Evolutionary conservation across 2,888 invertebrate species (phyloP).

Genomic region (Drosophila cognata): DNA sequence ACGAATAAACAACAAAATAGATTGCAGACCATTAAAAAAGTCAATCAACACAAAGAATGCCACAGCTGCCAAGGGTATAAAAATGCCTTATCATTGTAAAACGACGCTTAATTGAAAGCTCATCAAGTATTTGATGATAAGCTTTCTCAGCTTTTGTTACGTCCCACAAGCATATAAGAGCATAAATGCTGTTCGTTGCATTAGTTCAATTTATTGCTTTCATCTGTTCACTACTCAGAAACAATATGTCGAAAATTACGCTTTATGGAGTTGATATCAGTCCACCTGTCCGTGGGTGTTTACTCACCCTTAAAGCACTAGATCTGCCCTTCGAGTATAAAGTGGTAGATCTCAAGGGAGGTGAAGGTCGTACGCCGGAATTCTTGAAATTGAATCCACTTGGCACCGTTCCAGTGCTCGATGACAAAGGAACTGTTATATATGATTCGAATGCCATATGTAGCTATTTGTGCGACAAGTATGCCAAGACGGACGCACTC

Average conservation of each 20-base stretch:
- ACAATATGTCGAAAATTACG: slow-evolving; percentile 49
- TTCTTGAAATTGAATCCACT: slow-evolving; percentile 86
- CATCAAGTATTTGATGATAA: not conserved
- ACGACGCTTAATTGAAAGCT: slow-evolving; percentile 11
- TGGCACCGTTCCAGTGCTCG: slow-evolving; percentile 82
- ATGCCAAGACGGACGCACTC: slow-evolving; percentile 37
- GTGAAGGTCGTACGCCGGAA: slow-evolving; percentile 60
- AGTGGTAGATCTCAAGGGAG: slow-evolving; percentile 14
- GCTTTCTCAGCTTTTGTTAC: not conserved
- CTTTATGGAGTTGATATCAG: slow-evolving; percentile 83
- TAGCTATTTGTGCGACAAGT: slow-evolving; percentile 48
- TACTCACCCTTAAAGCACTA: slow-evolving; percentile 87
- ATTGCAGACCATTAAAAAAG: not conserved
- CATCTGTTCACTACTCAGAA: not conserved
- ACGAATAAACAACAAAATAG: not conserved
- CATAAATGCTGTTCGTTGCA: not conserved
- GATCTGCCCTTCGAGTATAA: slow-evolving; percentile 85
- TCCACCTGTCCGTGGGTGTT: slow-evolving; percentile 87
- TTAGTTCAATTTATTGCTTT: slow-evolving; percentile 1
- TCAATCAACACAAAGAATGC: not conserved
- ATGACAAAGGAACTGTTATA: slow-evolving; percentile 40
- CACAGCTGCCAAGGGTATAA: not conserved
- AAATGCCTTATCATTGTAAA: slow-evolving; percentile 29
- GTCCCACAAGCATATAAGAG: slow-evolving; percentile 5
- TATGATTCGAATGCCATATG: slow-evolving; percentile 52